These are phyloP conservation scores for Lanistes nyassanus DNA, from an alignment of 1,140 invertebrate species.

Conservation along the genomic window DNA sequence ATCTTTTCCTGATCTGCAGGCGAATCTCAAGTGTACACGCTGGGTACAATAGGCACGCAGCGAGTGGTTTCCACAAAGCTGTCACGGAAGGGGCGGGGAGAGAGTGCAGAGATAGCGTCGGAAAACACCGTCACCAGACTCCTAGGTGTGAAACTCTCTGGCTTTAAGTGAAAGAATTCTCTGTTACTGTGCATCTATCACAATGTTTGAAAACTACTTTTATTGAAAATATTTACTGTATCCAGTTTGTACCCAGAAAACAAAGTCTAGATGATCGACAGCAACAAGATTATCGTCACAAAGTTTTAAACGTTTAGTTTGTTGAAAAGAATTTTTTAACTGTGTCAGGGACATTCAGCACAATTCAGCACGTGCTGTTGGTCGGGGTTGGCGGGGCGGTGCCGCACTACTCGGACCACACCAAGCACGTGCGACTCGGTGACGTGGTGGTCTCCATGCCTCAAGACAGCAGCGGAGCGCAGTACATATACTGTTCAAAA, in stretches of 20 bases:
- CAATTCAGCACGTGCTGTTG: conserved; percentile 83
- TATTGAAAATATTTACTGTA: no score
- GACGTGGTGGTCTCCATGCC: conserved; percentile 90
- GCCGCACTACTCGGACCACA: conserved; percentile 94
- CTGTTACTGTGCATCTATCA: no score
- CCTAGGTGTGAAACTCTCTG: conserved; percentile 43
- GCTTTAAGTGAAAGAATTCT: neutral
- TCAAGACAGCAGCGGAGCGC: conserved; percentile 39
- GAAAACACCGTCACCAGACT: conserved; percentile 59
- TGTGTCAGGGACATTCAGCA: conserved; percentile 50
- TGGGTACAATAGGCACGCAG: conserved; percentile 96
- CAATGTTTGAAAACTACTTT: no score
- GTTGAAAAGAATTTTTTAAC: no score
- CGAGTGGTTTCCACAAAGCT: conserved; percentile 96
- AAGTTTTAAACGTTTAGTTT: no score
- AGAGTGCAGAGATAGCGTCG: conserved; percentile 47
- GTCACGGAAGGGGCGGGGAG: conserved; percentile 68
- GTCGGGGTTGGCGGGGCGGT: conserved; percentile 98
- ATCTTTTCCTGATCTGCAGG: conserved; percentile 75
- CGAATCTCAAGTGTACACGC: conserved; percentile 97
- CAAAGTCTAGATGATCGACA: no score
- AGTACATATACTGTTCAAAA: conserved; percentile 63
- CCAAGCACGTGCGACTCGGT: conserved; percentile 90
- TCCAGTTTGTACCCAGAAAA: no score
- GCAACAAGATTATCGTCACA: no score